These are phyloP conservation scores for Zaprionus obscuricornis DNA, from an alignment of 2,888 invertebrate species.

Conservation along the genomic window DNA sequence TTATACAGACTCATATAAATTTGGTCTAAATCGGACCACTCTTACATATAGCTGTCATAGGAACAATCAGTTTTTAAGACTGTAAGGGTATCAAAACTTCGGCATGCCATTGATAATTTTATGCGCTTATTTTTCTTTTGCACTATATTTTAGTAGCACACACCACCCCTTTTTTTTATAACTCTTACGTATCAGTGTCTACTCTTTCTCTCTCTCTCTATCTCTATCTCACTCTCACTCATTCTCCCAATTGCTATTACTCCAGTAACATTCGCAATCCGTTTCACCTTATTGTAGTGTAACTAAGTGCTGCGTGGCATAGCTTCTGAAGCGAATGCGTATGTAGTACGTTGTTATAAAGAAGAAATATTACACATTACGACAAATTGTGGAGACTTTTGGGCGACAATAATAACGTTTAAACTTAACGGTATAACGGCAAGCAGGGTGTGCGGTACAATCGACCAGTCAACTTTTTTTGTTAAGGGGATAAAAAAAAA, in stretches of 20 bases:
- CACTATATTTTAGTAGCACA: slow-evolving; percentile 67
- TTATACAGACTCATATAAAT: too few species aligned
- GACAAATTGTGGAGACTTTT: slow-evolving; percentile 81
- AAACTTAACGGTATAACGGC: slow-evolving; percentile 53
- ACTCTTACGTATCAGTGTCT: slow-evolving; percentile 23
- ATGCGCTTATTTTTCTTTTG: too few species aligned
- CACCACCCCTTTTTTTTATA: slow-evolving; percentile 23
- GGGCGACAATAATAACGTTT: slow-evolving; percentile 82
- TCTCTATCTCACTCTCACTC: neutral
- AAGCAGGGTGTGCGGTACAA: slow-evolving; percentile 14
- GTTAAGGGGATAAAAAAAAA: too few species aligned
- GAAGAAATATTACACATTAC: slow-evolving; percentile 83
- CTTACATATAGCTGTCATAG: too few species aligned
- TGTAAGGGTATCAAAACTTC: too few species aligned
- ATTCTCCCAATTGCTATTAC: slow-evolving; percentile 10
- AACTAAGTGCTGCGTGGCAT: slow-evolving; percentile 38
- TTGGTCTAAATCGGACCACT: too few species aligned
- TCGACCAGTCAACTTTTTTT: too few species aligned
- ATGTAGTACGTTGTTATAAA: slow-evolving; percentile 81
- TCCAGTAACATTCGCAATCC: neutral
- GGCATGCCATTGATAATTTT: too few species aligned
- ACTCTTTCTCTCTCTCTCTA: neutral
- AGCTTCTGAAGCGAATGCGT: slow-evolving; percentile 51
- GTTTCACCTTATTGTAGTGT: slow-evolving; percentile 61
- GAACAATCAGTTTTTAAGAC: too few species aligned